Evolutionary conservation across 2,888 invertebrate genomes (phyloP).

Genomic region (Drosophila suboccidentalis): DNA sequence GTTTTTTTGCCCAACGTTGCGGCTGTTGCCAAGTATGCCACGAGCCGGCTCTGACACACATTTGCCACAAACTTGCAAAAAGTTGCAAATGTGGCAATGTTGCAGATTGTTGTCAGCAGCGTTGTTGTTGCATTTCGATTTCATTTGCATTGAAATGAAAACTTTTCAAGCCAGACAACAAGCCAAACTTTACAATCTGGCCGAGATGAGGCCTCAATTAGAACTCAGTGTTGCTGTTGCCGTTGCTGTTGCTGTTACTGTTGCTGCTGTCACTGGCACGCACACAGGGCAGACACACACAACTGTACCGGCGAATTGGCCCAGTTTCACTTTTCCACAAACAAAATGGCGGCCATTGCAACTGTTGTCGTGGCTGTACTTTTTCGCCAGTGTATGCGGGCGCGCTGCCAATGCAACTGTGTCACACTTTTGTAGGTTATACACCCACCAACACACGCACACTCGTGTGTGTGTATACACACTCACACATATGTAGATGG

Average conservation of each 20-base stretch:
- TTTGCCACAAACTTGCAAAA: constrained; percentile 47
- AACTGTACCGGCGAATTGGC: constrained; percentile 69
- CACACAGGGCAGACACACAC: constrained; percentile 35
- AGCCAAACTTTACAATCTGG: constrained; percentile 37
- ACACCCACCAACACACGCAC: constrained; percentile 30
- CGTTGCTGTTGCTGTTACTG: too few relatives aligned
- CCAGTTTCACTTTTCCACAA: constrained; percentile 73
- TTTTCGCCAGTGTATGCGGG: constrained; percentile 61
- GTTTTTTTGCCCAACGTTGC: constrained; percentile 49
- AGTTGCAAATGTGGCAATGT: constrained; percentile 41
- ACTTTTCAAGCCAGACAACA: constrained; percentile 9
- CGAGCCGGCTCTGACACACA: constrained; percentile 66
- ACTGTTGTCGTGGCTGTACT: constrained; percentile 80
- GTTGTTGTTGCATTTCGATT: constrained; percentile 62
- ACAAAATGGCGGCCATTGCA: constrained; percentile 80
- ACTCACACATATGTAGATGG: constrained; percentile 12
- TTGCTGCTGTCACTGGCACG: neutral
- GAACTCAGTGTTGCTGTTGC: constrained; percentile 18
- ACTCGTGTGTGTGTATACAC: neutral
- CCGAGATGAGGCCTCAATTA: constrained; percentile 55
- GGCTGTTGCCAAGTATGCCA: constrained; percentile 65
- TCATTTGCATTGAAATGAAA: constrained; percentile 60
- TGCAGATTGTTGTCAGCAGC: constrained; percentile 25
- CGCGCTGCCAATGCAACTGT: constrained; percentile 60
- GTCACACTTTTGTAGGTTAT: constrained; percentile 75